Evolutionary conservation across 2,888 invertebrate species (phyloP).

Genomic region (Hermaeophaga mercurialis): DNA sequence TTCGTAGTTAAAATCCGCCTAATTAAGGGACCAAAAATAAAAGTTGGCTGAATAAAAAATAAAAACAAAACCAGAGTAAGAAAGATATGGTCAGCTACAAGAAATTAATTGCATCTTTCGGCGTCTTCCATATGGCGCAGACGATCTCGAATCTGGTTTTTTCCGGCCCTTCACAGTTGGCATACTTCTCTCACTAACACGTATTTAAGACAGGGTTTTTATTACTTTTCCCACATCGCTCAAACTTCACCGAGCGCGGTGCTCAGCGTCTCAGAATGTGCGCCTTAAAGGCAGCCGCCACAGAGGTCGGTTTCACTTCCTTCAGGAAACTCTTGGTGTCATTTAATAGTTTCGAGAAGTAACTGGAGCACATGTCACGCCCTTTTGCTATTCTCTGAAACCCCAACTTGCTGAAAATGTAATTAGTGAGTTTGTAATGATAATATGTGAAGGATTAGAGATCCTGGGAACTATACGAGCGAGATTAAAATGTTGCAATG

Average conservation of each 20-base stretch:
- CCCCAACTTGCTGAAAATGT: slow-evolving; percentile 37
- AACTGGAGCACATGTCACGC: slow-evolving; percentile 33
- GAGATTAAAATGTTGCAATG: slow-evolving; percentile 24
- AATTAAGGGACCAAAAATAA: not conserved
- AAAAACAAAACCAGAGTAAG: slow-evolving; percentile 11
- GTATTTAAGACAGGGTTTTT: slow-evolving; percentile 51
- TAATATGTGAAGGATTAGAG: slow-evolving; percentile 33
- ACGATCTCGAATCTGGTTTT: slow-evolving; percentile 38
- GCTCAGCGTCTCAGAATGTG: not conserved
- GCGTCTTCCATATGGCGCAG: slow-evolving; percentile 44
- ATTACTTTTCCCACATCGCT: slow-evolving; percentile 37
- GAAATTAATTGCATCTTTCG: slow-evolving; percentile 47
- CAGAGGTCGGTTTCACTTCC: not conserved
- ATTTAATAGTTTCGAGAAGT: slow-evolving; percentile 3
- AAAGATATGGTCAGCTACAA: slow-evolving; percentile 21
- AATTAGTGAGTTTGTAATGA: slow-evolving; percentile 41
- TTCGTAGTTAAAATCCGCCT: not conserved
- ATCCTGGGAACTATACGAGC: slow-evolving; percentile 19
- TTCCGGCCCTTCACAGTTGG: slow-evolving; percentile 46
- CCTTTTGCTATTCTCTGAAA: slow-evolving; percentile 27
- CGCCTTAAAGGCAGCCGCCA: slow-evolving; percentile 4
- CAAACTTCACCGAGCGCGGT: not conserved
- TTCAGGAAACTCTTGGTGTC: not conserved
- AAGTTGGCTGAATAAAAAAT: slow-evolving; percentile 5
- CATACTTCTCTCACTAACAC: slow-evolving; percentile 50